A percentile compares a stretch with the other conserved stretches of the same genome.
Evolutionary conservation across 2,113 vertebrate species (phyloP).

Genomic region (Xiphophorus hellerii): DNA sequence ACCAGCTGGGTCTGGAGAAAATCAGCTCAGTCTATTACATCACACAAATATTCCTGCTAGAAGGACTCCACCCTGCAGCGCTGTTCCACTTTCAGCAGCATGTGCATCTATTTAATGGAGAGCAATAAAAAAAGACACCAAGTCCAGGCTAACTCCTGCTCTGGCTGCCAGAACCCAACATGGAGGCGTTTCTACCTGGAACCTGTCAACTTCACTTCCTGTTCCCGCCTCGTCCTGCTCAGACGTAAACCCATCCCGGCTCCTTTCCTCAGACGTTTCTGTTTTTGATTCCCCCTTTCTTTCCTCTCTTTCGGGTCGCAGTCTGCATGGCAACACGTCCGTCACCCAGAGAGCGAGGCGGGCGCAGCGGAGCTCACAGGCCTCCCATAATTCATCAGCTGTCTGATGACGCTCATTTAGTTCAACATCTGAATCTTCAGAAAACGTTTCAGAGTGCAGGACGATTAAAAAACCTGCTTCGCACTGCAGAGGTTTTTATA

Average conservation of each 20-base stretch:
- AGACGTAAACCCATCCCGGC: background rate
- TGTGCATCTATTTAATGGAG: conserved; percentile 21
- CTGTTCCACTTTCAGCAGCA: conserved; percentile 23
- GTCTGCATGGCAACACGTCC: conserved; percentile 68
- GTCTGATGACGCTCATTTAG: conserved; percentile 39
- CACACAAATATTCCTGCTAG: conserved; percentile 39
- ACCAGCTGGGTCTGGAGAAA: conserved; percentile 44
- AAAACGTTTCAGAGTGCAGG: background rate
- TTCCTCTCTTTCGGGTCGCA: conserved; percentile 34
- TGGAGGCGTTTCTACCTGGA: background rate
- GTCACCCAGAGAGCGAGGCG: conserved; percentile 37
- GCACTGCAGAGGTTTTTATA: background rate
- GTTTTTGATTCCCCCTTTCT: conserved; percentile 22
- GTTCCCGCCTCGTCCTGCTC: background rate
- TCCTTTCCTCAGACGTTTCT: conserved; percentile 1
- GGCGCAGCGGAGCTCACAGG: conserved; percentile 38
- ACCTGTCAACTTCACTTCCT: conserved; percentile 22
- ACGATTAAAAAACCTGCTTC: background rate
- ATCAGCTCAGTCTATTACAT: conserved; percentile 56
- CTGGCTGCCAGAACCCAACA: background rate
- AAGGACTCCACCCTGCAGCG: conserved; percentile 57
- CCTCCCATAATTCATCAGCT: conserved; percentile 68
- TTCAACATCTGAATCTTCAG: conserved; percentile 16
- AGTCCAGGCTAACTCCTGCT: conserved; percentile 3
- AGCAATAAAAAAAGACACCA: background rate